Conservation (phyloP, 2,888 invertebrate species). For the Teleiodes luculella region DNA sequence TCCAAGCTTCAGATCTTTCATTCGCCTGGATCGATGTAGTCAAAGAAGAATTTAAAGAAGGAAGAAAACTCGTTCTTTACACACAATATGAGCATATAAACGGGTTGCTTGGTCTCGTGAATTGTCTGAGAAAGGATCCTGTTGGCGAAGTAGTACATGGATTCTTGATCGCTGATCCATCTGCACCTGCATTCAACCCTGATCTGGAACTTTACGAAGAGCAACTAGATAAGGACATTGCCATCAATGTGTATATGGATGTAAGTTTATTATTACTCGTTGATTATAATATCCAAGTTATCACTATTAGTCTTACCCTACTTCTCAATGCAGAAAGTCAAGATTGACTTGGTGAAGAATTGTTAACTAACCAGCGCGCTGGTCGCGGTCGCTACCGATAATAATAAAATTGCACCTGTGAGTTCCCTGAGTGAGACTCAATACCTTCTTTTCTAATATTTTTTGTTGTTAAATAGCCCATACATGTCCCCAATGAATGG, state of each 20-base stretch:
- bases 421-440: too few species aligned
- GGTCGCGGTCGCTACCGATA: too few species aligned
- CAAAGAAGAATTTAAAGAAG: constrained; percentile 62
- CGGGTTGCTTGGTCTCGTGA: constrained; percentile 93
- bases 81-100: constrained; percentile 82
- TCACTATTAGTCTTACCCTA: too few species aligned
- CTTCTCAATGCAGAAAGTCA: too few species aligned
- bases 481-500: too few species aligned
- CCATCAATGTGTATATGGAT: constrained; percentile 86
- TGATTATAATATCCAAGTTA: too few species aligned
- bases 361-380: too few species aligned
- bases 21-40: constrained; percentile 76
- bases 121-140: constrained; percentile 90
- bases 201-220: constrained; percentile 81
- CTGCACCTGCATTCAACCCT: constrained; percentile 82
- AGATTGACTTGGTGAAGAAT: too few species aligned
- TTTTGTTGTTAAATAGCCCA: too few species aligned
- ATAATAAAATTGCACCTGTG: too few species aligned
- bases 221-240: constrained; percentile 85
- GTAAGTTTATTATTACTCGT: too few species aligned
- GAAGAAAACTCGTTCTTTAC: constrained; percentile 80
- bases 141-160: constrained; percentile 82
- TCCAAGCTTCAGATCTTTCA: constrained; percentile 53
- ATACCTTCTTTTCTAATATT: too few species aligned
- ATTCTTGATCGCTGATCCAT: constrained; percentile 80